Evolutionary conservation across 2,113 vertebrate species (phyloP).

Genomic region (Ivindomyrus marchei): DNA sequence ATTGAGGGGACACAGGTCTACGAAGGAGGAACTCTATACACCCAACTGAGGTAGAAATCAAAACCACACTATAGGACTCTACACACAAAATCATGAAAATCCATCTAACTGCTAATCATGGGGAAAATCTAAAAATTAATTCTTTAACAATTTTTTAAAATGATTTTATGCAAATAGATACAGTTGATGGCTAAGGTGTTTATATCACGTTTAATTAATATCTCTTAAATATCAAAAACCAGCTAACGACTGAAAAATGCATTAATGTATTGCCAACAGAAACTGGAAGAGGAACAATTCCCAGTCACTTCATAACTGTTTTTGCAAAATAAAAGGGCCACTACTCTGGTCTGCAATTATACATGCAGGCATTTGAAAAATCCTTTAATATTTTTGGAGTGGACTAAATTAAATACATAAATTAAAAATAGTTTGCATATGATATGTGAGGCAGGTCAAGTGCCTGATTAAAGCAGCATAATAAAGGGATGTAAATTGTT

Average conservation of each 20-base stretch:
- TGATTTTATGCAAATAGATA: not conserved
- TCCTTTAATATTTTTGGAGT: not conserved
- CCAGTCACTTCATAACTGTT: not conserved
- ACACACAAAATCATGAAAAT: not conserved
- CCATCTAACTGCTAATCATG: not conserved
- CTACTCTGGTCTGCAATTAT: not conserved
- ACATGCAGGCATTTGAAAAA: not conserved
- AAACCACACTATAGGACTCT: not conserved
- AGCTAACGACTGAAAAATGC: not conserved
- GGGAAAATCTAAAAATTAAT: not conserved
- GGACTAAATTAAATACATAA: not conserved
- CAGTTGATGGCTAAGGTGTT: not conserved
- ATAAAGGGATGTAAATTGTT: not conserved
- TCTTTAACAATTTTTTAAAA: not conserved
- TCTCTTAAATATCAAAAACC: not conserved
- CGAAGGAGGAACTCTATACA: not conserved
- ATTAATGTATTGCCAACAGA: not conserved
- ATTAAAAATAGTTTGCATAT: not conserved
- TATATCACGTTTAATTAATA: not conserved
- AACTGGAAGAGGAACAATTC: not conserved
- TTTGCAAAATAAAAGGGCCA: not conserved
- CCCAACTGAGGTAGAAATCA: not conserved
- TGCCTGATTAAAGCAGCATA: not conserved
- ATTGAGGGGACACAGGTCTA: not conserved
- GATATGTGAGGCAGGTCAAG: not conserved